Evolutionary conservation across 1,140 invertebrate species (phyloP), one percentile per base, ranked within the genome.

Genomic region (Eriocheir sinensis): DNA sequence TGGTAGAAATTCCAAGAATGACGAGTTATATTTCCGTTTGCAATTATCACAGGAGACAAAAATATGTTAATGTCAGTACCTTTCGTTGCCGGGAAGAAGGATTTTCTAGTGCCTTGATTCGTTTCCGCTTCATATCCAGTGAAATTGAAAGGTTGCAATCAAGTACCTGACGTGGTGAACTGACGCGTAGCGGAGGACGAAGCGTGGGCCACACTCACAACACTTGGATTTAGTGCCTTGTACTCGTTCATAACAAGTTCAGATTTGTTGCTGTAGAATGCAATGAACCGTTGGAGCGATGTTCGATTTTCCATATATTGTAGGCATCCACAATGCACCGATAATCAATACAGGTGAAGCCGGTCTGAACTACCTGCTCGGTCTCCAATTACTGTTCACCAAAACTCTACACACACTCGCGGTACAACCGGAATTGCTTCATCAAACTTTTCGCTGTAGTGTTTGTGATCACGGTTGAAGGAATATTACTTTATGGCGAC

Each of bases 401-500:
- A 4, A 72, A 72, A n/a, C 60, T 72, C 21, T n/a, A 72, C 60
- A n/a, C 60, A n/a, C 12, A 72, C n/a, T 72, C 21, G n/a, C n/a
- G 60, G 21, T 21, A 72, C 60, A 72, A 72, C n/a, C 27, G n/a
- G n/a, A 8, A 72, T 0, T 72, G 60, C 8, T 21, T 21, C 6
- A 72, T 72, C 21, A 72, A 72, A 72, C 60, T 72, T 72, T 72
- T n/a, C n/a, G n/a, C n/a, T n/a, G n/a, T n/a, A n/a, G n/a, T n/a
- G n/a, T n/a, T n/a, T n/a, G n/a, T n/a, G n/a, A n/a, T n/a, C n/a
- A n/a, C n/a, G n/a, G n/a, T n/a, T n/a, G n/a, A n/a, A n/a, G n/a
- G n/a, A n/a, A n/a, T n/a, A n/a, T n/a, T n/a, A n/a, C n/a, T n/a
- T n/a, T n/a, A n/a, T n/a, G n/a, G n/a, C n/a, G n/a, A n/a, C n/a